phyloP scores from a whole-genome alignment of 1,140 invertebrate species.

The Bombus fervidus region DNA sequence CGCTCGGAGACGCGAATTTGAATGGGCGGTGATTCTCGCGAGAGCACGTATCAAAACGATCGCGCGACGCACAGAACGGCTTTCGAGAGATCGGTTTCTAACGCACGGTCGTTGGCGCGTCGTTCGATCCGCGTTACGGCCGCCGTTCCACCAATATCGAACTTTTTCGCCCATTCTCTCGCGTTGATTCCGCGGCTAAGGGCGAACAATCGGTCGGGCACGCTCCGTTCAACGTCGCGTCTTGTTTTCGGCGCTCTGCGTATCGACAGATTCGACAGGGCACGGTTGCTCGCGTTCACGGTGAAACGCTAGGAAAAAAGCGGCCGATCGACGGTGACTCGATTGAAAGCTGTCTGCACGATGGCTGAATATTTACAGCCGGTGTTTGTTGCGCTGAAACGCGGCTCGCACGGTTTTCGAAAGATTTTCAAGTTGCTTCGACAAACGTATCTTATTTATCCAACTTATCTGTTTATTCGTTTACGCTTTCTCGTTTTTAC shows the following conservation, averaged over 20 bases:
- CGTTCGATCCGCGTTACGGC: background rate
- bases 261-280: conserved; percentile 29
- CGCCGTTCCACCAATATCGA: too few relatives aligned
- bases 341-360: background rate
- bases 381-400: background rate
- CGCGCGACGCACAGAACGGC: background rate
- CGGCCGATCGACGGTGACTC: background rate
- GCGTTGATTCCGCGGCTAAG: background rate
- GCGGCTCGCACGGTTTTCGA: background rate
- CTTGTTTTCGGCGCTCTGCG: conserved; percentile 2
- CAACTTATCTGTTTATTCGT: background rate
- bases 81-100: background rate
- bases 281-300: conserved; percentile 9
- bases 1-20: too few relatives aligned
- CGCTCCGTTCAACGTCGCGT: background rate
- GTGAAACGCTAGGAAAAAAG: background rate
- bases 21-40: background rate
- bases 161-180: background rate
- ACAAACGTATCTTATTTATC: too few relatives aligned
- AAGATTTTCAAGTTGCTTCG: background rate
- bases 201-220: background rate
- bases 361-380: background rate
- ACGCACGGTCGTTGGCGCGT: background rate
- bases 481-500: too few relatives aligned
- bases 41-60: background rate